These are phyloP conservation scores for Oedothorax gibbosus DNA, from an alignment of 1,140 invertebrate genomes.

Conservation along the genomic window DNA sequence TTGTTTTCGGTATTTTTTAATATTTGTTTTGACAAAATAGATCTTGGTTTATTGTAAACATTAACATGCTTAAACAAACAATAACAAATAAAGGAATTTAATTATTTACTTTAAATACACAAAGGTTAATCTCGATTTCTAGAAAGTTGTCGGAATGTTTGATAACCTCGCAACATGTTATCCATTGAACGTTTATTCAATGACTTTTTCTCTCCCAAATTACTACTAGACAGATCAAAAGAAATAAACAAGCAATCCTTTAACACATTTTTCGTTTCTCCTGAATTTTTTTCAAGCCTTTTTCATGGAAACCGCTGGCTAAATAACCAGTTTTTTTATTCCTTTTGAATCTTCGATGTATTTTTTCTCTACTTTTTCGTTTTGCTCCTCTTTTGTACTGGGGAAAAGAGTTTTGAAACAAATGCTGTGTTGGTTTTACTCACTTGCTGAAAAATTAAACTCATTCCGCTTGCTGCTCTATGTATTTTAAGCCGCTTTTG, in stretches of 20 bases:
- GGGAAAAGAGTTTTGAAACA: conserved; percentile 35
- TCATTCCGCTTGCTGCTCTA: conserved; percentile 33
- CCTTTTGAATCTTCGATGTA: conserved; percentile 1
- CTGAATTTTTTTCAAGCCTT: conserved; percentile 12
- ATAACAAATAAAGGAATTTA: too few relatives aligned
- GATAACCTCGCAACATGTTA: too few relatives aligned
- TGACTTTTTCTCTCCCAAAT: not conserved
- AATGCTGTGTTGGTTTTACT: conserved; percentile 33
- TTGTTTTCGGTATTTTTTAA: too few relatives aligned
- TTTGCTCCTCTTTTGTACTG: not conserved
- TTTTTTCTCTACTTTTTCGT: conserved; percentile 27
- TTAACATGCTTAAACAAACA: too few relatives aligned
- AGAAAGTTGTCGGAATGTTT: too few relatives aligned
- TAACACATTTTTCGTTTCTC: conserved; percentile 16
- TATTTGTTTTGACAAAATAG: too few relatives aligned
- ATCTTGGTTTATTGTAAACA: too few relatives aligned
- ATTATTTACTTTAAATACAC: too few relatives aligned
- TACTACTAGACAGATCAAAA: conserved; percentile 31
- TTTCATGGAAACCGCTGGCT: conserved; percentile 23
- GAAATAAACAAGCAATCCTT: conserved; percentile 38
- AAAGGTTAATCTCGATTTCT: too few relatives aligned
- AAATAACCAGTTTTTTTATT: conserved; percentile 13
- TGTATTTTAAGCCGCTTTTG: conserved; percentile 24
- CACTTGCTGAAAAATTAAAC: conserved; percentile 44
- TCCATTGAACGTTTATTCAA: conserved; percentile 9